Percentiles rank a stretch among this genome's conserved stretches.
These are phyloP conservation scores for Drosophila subpulchrella DNA, from an alignment of 1,140 invertebrate species.

Conservation along the genomic window DNA sequence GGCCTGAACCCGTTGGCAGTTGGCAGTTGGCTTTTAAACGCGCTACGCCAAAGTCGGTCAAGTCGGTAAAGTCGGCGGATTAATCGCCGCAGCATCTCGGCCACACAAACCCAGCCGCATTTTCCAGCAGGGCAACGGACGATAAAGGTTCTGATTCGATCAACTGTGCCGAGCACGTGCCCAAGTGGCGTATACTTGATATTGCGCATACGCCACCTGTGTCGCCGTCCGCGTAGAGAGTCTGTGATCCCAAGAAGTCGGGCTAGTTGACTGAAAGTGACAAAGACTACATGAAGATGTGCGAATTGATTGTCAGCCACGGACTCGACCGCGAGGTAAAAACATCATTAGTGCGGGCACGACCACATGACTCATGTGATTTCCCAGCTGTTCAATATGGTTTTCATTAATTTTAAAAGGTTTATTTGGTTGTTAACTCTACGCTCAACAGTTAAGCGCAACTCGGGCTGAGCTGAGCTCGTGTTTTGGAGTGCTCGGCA, in stretches of 20 bases:
- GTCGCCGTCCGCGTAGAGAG: not conserved
- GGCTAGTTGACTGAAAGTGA: slow-evolving; percentile 24
- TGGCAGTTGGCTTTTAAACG: slow-evolving; percentile 63
- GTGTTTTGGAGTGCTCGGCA: slow-evolving; percentile 20
- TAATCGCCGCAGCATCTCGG: slow-evolving; percentile 13
- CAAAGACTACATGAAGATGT: slow-evolving; percentile 60
- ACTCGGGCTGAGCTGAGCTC: slow-evolving; percentile 9
- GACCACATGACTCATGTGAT: slow-evolving; percentile 49
- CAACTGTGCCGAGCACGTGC: slow-evolving; percentile 51
- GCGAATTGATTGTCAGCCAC: slow-evolving; percentile 79
- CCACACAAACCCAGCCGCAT: not conserved
- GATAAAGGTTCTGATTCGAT: slow-evolving; percentile 32
- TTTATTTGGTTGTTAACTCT: slow-evolving; percentile 25
- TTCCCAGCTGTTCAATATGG: slow-evolving; percentile 37
- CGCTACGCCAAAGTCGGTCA: slow-evolving; percentile 49
- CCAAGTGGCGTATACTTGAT: slow-evolving; percentile 43
- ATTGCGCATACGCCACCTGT: slow-evolving; percentile 35
- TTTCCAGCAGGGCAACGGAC: slow-evolving; percentile 31
- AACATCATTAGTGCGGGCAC: slow-evolving; percentile 22
- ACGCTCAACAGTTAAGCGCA: slow-evolving; percentile 15
- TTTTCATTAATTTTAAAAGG: slow-evolving; percentile 11
- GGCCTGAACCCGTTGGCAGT: slow-evolving; percentile 35
- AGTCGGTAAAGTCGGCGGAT: slow-evolving; percentile 4
- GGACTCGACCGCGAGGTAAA: slow-evolving; percentile 75
- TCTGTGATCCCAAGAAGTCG: not conserved